Evolutionary conservation across 2,888 invertebrate species (phyloP).

Genomic region (Mythimna pallens): DNA sequence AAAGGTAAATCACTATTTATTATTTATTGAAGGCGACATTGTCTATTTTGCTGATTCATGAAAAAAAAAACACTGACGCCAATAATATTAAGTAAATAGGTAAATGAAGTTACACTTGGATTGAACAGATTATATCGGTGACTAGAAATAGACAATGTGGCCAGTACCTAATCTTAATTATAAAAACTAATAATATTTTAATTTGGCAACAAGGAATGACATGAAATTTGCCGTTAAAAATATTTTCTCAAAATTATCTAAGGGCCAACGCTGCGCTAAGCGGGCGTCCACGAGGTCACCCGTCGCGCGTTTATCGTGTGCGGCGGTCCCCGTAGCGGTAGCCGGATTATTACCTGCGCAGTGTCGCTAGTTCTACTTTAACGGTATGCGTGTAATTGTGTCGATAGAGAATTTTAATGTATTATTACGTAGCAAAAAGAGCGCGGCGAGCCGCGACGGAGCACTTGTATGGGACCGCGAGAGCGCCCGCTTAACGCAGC

Average conservation of each 20-base stretch:
- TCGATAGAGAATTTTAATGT: too few species aligned
- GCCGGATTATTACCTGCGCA: too few species aligned
- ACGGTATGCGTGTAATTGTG: too few species aligned
- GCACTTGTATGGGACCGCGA: too few species aligned
- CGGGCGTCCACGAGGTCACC: too few species aligned
- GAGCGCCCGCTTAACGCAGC: too few species aligned
- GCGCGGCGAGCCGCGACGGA: too few species aligned
- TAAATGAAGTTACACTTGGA: background rate
- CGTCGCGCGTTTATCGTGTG: too few species aligned
- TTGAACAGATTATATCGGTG: slow-evolving; percentile 43
- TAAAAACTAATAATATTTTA: slow-evolving; percentile 20
- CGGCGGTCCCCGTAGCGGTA: too few species aligned
- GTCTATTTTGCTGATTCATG: slow-evolving; percentile 45
- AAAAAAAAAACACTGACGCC: background rate
- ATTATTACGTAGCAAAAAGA: too few species aligned
- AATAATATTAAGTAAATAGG: slow-evolving; percentile 1
- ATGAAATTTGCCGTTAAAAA: slow-evolving; percentile 19
- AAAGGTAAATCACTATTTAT: background rate
- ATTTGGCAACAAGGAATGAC: slow-evolving; percentile 57
- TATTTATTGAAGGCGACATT: slow-evolving; percentile 42
- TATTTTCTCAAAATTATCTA: slow-evolving; percentile 19
- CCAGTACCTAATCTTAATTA: slow-evolving; percentile 32
- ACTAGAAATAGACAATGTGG: slow-evolving; percentile 64
- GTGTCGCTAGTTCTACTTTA: too few species aligned
- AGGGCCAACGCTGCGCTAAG: too few species aligned